A percentile compares a stretch with the other conserved stretches of the same genome.
phyloP scores from a whole-genome alignment of 2,113 vertebrate genomes.

The Genyomyrus donnyi region DNA sequence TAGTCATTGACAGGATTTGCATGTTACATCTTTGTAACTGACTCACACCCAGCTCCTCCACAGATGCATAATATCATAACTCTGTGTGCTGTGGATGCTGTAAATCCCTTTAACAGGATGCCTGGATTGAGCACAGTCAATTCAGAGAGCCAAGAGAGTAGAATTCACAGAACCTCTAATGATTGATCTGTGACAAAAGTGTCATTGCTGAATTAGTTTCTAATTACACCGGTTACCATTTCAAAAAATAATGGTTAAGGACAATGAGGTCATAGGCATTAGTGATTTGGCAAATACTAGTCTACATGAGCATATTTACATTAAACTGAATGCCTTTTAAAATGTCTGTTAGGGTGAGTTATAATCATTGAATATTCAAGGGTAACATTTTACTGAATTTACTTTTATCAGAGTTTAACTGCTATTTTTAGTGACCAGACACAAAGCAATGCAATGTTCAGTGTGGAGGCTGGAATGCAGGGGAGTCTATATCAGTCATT shows the following conservation, averaged over 20 bases:
- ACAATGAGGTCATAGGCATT: neutral
- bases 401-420: neutral
- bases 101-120: neutral
- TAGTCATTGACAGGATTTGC: neutral
- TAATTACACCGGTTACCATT: no score
- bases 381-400: neutral
- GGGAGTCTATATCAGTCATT: neutral
- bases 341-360: neutral
- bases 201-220: no score
- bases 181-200: neutral
- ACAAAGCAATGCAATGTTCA: constrained; percentile 7
- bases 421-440: neutral
- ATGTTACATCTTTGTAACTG: neutral
- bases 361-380: neutral
- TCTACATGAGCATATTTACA: neutral
- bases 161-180: neutral
- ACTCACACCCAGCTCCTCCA: neutral
- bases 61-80: neutral
- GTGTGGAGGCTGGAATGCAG: neutral
- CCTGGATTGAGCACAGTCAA: neutral
- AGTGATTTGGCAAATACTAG: neutral
- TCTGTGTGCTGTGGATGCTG: neutral
- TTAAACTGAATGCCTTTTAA: neutral
- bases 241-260: no score
- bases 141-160: neutral